Conservation (phyloP, 2,888 invertebrate species). For the Ochropleura leucogaster region DNA sequence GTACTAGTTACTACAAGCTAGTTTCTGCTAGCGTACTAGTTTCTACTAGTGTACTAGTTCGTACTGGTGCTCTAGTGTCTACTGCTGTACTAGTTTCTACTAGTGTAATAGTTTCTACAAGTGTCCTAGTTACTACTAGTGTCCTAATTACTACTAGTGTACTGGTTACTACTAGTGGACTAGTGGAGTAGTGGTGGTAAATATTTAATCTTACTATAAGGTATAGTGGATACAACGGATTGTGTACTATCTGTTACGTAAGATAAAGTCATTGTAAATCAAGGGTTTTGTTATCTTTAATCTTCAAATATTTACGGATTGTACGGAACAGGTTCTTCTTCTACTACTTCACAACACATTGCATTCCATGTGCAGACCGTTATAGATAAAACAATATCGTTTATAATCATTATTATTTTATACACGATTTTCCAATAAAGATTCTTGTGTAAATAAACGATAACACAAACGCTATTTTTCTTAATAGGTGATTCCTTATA, state of each 20-base stretch:
- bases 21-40: no score
- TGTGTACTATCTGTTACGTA: background rate
- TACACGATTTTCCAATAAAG: background rate
- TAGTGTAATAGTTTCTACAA: no score
- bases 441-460: background rate
- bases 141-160: no score
- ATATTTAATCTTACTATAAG: no score
- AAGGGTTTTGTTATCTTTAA: conserved; percentile 14
- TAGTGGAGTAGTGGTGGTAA: no score
- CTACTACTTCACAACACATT: background rate
- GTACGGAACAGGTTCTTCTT: conserved; percentile 21
- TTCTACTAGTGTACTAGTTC: no score
- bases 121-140: no score
- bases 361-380: background rate
- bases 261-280: conserved; percentile 11
- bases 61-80: no score
- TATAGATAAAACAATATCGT: conserved; percentile 1
- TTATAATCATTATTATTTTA: background rate
- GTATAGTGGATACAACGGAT: no score
- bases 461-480: background rate
- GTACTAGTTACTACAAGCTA: no score
- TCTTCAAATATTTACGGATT: conserved; percentile 10
- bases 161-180: no score
- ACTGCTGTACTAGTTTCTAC: no score
- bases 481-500: background rate